Percentiles rank a stretch among this genome's conserved stretches.
These are phyloP conservation scores for Celastrina argiolus DNA, from an alignment of 2,888 invertebrate species.

Conservation along the genomic window DNA sequence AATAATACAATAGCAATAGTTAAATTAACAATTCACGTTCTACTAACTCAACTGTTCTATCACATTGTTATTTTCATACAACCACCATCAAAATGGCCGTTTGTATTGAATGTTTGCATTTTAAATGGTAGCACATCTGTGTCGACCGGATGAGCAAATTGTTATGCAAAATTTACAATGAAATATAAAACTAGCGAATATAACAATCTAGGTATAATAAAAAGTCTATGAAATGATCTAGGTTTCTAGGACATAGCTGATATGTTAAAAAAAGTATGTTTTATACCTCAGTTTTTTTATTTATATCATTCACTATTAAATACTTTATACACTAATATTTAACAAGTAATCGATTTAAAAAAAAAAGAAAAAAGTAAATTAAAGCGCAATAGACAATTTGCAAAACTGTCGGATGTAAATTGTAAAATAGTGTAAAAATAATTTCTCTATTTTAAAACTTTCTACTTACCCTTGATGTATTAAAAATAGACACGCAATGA, in stretches of 20 bases:
- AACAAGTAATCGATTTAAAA: no score
- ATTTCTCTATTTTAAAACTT: no score
- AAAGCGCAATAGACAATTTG: no score
- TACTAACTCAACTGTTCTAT: conserved; percentile 31
- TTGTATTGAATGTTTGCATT: conserved; percentile 7
- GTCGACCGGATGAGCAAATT: neutral
- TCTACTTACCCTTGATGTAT: no score
- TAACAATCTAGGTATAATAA: neutral
- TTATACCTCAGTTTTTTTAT: no score
- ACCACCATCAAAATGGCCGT: conserved; percentile 16
- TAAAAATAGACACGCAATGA: no score
- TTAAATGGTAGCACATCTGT: neutral
- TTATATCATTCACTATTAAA: no score
- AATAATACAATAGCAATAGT: conserved; percentile 23
- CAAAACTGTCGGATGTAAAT: no score
- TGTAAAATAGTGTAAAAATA: no score
- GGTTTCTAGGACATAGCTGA: neutral
- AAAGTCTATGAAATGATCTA: neutral
- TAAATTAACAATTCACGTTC: conserved; percentile 33
- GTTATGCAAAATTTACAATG: neutral
- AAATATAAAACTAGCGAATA: neutral
- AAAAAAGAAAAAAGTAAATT: no score
- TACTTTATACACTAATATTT: no score
- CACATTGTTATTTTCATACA: conserved; percentile 26
- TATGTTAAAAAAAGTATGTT: no score